Evolutionary conservation across 2,797 vertebrate species (phyloP).

Genomic region (Acrossocheilus wenchowensis): DNA sequence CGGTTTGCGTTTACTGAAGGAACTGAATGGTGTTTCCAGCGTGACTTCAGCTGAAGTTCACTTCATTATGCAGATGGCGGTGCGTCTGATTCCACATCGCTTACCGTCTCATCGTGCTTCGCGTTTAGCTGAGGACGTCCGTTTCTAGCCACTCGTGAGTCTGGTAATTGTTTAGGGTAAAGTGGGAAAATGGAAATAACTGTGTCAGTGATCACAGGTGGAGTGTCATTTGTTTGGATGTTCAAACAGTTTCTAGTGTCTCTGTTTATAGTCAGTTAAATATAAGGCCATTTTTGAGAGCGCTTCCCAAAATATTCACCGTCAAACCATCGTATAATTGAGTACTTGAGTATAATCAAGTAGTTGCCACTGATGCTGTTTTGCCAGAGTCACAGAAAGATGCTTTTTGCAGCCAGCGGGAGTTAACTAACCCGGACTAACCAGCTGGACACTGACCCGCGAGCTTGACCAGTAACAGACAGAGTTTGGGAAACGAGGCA

Average conservation of each 20-base stretch:
- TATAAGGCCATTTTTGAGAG: neutral
- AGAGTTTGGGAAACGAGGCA: neutral
- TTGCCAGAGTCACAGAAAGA: neutral
- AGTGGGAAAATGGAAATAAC: neutral
- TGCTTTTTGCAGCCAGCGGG: neutral
- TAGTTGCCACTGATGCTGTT: neutral
- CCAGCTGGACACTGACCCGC: neutral
- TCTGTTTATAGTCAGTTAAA: neutral
- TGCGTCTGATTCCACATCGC: neutral
- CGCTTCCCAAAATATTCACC: neutral
- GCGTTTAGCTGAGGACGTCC: neutral
- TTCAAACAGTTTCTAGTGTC: neutral
- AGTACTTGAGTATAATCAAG: neutral
- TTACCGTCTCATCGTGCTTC: neutral
- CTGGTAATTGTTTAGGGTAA: neutral
- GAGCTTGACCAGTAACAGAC: too few relatives aligned
- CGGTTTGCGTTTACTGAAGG: neutral
- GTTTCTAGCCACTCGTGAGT: neutral
- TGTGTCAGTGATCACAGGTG: neutral
- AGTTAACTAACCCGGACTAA: neutral
- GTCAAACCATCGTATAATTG: neutral
- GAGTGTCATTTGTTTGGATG: neutral
- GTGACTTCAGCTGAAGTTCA: neutral
- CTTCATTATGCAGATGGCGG: slow-evolving; percentile 3
- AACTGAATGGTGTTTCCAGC: neutral